These are phyloP conservation scores for Synanthedon myopaeformis DNA, from an alignment of 2,888 invertebrate species.

Conservation along the genomic window DNA sequence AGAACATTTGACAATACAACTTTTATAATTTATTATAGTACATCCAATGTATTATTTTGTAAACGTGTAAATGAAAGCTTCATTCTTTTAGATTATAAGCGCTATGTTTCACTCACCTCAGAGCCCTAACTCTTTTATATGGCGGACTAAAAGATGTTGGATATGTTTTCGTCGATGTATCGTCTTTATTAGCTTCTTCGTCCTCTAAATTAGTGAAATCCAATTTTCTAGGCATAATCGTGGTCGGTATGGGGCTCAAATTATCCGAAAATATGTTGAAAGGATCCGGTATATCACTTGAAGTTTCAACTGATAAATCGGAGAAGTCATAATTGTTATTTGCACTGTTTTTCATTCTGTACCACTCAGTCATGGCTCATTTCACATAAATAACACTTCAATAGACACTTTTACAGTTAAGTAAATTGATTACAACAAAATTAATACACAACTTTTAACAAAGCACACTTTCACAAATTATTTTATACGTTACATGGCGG, in stretches of 20 bases:
- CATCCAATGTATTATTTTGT: too few species aligned
- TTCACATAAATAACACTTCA: constrained; percentile 40
- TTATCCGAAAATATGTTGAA: constrained; percentile 72
- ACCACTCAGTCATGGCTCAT: constrained; percentile 56
- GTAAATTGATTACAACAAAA: not conserved
- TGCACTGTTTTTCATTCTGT: constrained; percentile 52
- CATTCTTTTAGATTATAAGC: too few species aligned
- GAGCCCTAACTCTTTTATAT: constrained; percentile 70
- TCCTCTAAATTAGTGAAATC: constrained; percentile 64
- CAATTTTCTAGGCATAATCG: constrained; percentile 71
- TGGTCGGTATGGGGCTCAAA: constrained; percentile 66
- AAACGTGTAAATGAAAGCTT: too few species aligned
- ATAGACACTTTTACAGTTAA: constrained; percentile 31
- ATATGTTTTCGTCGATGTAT: constrained; percentile 34
- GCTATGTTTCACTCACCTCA: constrained; percentile 43
- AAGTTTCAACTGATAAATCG: constrained; percentile 70
- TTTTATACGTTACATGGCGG: constrained; percentile 33
- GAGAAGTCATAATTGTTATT: constrained; percentile 56
- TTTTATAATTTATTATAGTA: too few species aligned
- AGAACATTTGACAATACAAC: too few species aligned
- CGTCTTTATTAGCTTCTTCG: constrained; percentile 42
- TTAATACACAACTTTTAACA: constrained; percentile 19
- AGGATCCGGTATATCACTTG: constrained; percentile 74
- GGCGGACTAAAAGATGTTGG: constrained; percentile 61
- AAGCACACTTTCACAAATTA: constrained; percentile 58